Conservation (phyloP, 23 tunicate species). For the Oikopleura dioica region DNA sequence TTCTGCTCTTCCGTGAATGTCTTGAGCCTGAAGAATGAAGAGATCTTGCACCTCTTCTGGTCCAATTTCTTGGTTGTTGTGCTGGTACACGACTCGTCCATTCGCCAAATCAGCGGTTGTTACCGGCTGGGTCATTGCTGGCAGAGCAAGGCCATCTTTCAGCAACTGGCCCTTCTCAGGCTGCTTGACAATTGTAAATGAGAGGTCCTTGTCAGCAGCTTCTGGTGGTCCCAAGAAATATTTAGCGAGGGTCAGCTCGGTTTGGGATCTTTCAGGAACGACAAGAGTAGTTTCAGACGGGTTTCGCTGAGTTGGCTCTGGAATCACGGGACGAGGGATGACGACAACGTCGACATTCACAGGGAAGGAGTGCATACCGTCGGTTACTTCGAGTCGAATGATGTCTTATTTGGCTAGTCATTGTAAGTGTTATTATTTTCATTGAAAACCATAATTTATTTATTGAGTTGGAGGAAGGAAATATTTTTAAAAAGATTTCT, state of each 20-base stretch:
- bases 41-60: conserved; percentile 27
- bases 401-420: conserved; percentile 29
- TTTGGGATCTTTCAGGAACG: not conserved
- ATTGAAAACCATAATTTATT: conserved; percentile 7
- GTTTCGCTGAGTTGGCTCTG: not conserved
- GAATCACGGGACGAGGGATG: not conserved
- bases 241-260: conserved; percentile 12
- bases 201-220: conserved; percentile 43
- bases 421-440: conserved; percentile 48
- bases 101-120: conserved; percentile 23
- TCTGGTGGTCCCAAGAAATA: conserved; percentile 56
- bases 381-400: conserved; percentile 44
- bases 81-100: conserved; percentile 37
- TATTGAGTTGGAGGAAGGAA: not conserved
- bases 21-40: conserved; percentile 40
- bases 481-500: not conserved
- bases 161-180: conserved; percentile 39
- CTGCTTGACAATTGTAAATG: conserved; percentile 26
- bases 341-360: conserved; percentile 36
- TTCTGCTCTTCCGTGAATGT: conserved; percentile 43
- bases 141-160: conserved; percentile 24
- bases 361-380: conserved; percentile 86
- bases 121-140: conserved; percentile 27
- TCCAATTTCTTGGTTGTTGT: conserved; percentile 75
- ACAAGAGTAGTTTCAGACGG: not conserved